A percentile compares a stretch with the other conserved stretches of the same genome.
Evolutionary conservation across 2,888 invertebrate species (phyloP).

Genomic region (Oxyscelio sp.): DNA sequence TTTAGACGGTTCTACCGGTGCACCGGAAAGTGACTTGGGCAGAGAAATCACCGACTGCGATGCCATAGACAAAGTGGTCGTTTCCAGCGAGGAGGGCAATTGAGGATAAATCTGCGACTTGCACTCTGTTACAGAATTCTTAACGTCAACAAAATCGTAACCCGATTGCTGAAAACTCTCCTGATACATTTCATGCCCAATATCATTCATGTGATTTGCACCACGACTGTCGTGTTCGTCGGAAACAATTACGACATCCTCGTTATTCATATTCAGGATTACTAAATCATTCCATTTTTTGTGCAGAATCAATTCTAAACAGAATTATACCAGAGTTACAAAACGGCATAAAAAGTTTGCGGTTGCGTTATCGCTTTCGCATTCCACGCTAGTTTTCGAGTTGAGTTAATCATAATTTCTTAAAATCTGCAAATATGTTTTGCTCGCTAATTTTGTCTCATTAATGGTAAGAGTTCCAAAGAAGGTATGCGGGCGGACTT

Average conservation of each 20-base stretch:
- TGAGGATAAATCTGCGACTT: constrained; percentile 33
- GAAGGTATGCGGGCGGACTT: too few relatives aligned
- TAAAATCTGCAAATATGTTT: too few relatives aligned
- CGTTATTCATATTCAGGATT: constrained; percentile 8
- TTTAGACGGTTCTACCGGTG: constrained; percentile 33
- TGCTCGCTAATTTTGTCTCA: too few relatives aligned
- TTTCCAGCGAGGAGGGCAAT: background rate
- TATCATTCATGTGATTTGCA: constrained; percentile 8
- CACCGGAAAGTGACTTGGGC: constrained; percentile 21
- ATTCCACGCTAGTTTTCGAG: too few relatives aligned
- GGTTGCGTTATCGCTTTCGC: too few relatives aligned
- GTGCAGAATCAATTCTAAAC: constrained; percentile 68
- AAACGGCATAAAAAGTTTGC: too few relatives aligned
- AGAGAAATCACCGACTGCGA: constrained; percentile 16
- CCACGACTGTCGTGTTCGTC: constrained; percentile 11
- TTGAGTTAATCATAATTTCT: too few relatives aligned
- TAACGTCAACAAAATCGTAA: constrained; percentile 42
- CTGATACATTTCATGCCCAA: constrained; percentile 30
- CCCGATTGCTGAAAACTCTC: constrained; percentile 32
- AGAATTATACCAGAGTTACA: background rate
- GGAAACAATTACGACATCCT: constrained; percentile 7
- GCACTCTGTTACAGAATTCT: background rate
- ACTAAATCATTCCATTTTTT: background rate
- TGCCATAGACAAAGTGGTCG: background rate
- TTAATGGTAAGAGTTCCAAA: too few relatives aligned